Conservation (phyloP, 1,140 invertebrate species). For the Pogonognathellus flavescens region DNA sequence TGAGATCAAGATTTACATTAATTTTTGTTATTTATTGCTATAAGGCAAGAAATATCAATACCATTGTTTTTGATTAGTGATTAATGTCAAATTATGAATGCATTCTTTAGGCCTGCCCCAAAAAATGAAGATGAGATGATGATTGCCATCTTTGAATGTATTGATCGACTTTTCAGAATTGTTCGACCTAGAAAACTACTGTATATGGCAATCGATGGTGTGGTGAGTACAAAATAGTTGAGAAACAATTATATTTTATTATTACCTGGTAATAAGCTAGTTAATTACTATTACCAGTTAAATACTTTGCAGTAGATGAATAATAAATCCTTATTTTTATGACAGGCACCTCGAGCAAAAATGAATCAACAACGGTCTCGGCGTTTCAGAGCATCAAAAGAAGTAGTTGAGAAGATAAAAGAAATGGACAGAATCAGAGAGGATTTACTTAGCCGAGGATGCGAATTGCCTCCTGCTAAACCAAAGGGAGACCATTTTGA, state of each 20-base stretch:
- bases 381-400: constrained; percentile 96
- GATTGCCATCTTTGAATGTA: constrained; percentile 98
- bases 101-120: constrained; percentile 86
- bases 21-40: not conserved
- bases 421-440: constrained; percentile 85
- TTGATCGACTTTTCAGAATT: constrained; percentile 95
- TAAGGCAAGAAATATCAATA: too few species aligned
- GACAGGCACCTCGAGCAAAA: constrained; percentile 94
- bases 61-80: not conserved
- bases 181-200: constrained; percentile 94
- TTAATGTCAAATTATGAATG: not conserved
- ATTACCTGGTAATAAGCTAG: too few species aligned
- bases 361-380: constrained; percentile 99
- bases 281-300: too few species aligned
- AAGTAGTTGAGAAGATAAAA: constrained; percentile 89
- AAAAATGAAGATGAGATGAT: constrained; percentile 99
- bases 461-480: constrained; percentile 89
- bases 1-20: constrained; percentile 66
- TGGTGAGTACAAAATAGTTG: too few species aligned
- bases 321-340: too few species aligned
- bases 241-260: too few species aligned
- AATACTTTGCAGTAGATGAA: too few species aligned
- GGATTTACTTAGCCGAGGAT: constrained; percentile 83
- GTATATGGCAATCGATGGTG: constrained; percentile 99
- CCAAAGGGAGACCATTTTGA: constrained; percentile 95